Conservation (phyloP, 1,140 invertebrate genomes). For the Cardiocondyla obscurior region DNA sequence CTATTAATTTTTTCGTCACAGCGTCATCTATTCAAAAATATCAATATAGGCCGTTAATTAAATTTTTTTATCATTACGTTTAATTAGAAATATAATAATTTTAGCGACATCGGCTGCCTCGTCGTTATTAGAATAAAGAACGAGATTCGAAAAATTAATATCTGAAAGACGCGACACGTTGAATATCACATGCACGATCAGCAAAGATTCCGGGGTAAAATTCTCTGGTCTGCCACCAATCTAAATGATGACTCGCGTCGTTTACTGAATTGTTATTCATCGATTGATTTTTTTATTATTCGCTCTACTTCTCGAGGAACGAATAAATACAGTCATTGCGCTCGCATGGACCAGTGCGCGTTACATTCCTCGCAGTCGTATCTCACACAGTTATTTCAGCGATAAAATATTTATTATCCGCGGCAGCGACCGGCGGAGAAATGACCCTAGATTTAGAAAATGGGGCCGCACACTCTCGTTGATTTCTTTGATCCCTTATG, state of each 20-base stretch:
- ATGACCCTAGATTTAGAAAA: constrained; percentile 72
- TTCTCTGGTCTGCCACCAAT: background rate
- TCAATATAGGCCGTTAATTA: background rate
- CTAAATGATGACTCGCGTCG: background rate
- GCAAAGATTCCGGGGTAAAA: background rate
- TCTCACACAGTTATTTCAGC: constrained; percentile 54
- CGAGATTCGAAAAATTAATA: background rate
- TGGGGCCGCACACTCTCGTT: constrained; percentile 71
- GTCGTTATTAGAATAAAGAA: background rate
- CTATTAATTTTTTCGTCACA: constrained; percentile 28
- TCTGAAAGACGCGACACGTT: too few species aligned
- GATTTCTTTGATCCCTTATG: constrained; percentile 71
- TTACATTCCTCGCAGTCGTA: background rate
- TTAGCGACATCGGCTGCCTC: background rate
- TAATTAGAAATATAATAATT: background rate
- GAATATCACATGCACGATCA: background rate
- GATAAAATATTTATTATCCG: constrained; percentile 75
- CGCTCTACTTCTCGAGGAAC: background rate
- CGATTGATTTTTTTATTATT: constrained; percentile 1
- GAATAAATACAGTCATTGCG: background rate
- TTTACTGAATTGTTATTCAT: too few species aligned
- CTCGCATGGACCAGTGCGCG: background rate
- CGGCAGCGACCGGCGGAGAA: constrained; percentile 13
- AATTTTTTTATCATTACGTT: background rate
- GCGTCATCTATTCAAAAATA: background rate